Percentiles rank a stretch among this genome's conserved stretches.
phyloP scores from a whole-genome alignment of 64 coral and sea anemone genomes.

The Stichodactyla helianthus region DNA sequence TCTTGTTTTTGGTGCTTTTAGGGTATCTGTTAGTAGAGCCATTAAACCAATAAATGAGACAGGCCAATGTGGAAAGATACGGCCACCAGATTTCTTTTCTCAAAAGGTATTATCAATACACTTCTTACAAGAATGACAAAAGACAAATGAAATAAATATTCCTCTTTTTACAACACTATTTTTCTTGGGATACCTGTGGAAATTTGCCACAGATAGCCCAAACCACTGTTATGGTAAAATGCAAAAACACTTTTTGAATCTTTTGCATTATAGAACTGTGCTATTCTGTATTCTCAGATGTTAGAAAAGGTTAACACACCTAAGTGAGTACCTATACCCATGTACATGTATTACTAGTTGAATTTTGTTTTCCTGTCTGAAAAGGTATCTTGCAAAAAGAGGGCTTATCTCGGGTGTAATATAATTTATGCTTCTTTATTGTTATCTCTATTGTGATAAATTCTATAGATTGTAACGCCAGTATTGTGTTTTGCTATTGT shows the following conservation, averaged over 20 bases:
- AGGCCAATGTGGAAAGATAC: conserved; percentile 68
- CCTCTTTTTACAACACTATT: neutral
- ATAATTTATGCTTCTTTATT: no score
- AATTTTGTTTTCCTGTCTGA: no score
- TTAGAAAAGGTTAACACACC: conserved; percentile 91
- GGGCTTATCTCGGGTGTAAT: no score
- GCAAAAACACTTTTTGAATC: neutral
- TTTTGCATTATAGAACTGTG: conserved; percentile 77
- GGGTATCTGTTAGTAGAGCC: conserved; percentile 93
- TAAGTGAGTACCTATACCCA: conserved; percentile 64
- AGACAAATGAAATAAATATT: neutral
- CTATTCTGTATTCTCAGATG: conserved; percentile 91
- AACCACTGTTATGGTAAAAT: neutral
- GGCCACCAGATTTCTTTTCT: conserved; percentile 90
- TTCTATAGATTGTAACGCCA: no score
- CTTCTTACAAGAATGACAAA: neutral
- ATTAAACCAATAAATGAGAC: conserved; percentile 92
- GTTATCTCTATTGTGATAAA: no score
- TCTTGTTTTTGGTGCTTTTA: neutral
- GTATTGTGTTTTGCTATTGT: no score
- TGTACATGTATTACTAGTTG: no score
- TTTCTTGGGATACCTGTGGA: neutral
- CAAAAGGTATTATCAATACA: conserved; percentile 63
- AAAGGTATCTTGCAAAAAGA: no score
- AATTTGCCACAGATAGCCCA: neutral